Base-by-base conservation (phyloP, 2,113 vertebrate genomes). In the Loxodonta africana region DNA sequence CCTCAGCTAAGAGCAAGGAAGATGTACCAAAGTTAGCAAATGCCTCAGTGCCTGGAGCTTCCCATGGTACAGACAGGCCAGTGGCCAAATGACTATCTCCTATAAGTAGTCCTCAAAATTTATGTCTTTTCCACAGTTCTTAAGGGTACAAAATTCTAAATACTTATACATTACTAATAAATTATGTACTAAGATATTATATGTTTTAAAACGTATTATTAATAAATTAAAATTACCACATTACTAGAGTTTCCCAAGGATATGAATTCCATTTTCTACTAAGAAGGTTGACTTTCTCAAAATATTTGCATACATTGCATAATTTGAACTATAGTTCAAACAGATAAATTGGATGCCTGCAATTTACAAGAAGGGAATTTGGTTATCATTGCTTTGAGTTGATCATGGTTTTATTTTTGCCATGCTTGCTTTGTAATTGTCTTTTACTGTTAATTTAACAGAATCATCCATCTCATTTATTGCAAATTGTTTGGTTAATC, bases 261-360 rank as follows among this genome's bases (percentile, higher is more conserved):
- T 15, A 25, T 17, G 8, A 48, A 86, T 87, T 89, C 14, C 30
- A 60, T 96, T 96, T 96, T 65, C 90, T 90, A 48, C 20, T 44
- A 48, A 51, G 17, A 33, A 69, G 6, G 4, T 8, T 71, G 8
- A 71, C 28, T 63, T 71, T 33, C 44, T 78, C 88, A 78, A 80
- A 87, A 65, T 63, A 17, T 62, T 83, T 37, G 15, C 7, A 11
- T 69, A 2, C 80, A 37, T 60, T 60, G 30, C 33, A 65, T 9
- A 53, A 2, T 73, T 69, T 46, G 53, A 80, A 30, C 0, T 41
- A 8, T 53, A 69, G 26, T 23, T 81, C 37, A 46, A 30, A 57
- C 3, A 76, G 28, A 53, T 51, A 30, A 73, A 91, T 15, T 14
- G 46, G 23, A 78, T 4, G 20, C 2, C 48, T 67, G 41, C 5